Percentiles rank a stretch among this genome's conserved stretches.
phyloP scores from a whole-genome alignment of 2,888 invertebrate species.

The Pantelozetes paolii region DNA sequence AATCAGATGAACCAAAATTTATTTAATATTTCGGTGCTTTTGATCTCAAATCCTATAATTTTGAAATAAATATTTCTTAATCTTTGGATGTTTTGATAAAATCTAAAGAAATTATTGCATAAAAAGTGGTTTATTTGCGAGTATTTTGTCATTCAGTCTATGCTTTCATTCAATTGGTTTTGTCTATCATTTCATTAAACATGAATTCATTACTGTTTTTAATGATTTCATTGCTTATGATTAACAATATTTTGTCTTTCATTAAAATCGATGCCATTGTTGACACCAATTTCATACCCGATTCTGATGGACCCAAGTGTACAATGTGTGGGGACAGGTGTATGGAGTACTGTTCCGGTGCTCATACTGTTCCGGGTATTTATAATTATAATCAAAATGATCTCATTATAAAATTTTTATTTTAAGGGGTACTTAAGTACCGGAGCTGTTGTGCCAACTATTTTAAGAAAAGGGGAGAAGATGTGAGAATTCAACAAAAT shows the following conservation, averaged over 20 bases:
- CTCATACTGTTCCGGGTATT: background rate
- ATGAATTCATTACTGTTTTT: constrained; percentile 12
- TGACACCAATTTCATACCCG: background rate
- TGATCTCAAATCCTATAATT: no score
- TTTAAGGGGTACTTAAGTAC: background rate
- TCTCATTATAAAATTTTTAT: background rate
- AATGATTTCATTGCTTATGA: background rate
- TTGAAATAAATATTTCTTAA: no score
- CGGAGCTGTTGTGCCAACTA: background rate
- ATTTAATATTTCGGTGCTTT: no score
- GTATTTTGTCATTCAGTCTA: no score
- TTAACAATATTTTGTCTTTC: background rate
- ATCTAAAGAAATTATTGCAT: no score
- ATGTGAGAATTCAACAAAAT: no score
- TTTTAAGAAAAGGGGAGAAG: constrained; percentile 25
- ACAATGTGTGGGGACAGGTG: background rate
- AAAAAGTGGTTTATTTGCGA: no score
- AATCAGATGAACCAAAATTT: no score
- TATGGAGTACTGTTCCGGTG: background rate
- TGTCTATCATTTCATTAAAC: no score
- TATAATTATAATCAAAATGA: background rate
- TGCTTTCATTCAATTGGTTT: no score
- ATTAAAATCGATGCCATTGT: constrained; percentile 24
- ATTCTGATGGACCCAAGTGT: background rate
- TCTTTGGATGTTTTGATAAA: no score